Conservation (phyloP, 1,140 invertebrate species). For the Sipha flava region DNA sequence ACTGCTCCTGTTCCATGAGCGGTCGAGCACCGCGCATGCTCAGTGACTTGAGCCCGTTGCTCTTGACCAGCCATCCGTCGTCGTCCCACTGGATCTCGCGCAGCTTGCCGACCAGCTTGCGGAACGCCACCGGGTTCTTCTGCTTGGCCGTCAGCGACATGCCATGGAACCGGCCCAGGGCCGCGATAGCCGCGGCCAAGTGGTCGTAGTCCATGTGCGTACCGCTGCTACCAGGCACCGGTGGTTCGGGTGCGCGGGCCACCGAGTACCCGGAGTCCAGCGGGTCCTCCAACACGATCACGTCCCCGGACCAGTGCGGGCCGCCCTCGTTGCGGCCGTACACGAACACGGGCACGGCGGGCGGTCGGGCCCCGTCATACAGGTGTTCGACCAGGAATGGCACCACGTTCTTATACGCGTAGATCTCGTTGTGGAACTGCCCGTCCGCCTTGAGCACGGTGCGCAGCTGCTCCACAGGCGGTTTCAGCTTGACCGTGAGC, state of each 20-base stretch:
- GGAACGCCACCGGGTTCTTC: conserved; percentile 36
- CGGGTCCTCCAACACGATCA: conserved; percentile 43
- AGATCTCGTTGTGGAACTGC: conserved; percentile 35
- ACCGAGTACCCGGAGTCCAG: conserved; percentile 26
- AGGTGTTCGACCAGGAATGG: conserved; percentile 28
- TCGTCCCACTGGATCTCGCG: conserved; percentile 9
- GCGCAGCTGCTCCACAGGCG: neutral
- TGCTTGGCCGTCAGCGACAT: conserved; percentile 42
- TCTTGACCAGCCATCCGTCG: neutral
- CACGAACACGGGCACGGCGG: conserved; percentile 32
- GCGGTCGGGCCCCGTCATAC: neutral
- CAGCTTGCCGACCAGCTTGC: conserved; percentile 7
- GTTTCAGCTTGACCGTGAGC: neutral
- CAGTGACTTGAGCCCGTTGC: conserved; percentile 21
- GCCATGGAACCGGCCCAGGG: conserved; percentile 44
- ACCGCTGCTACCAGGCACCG: neutral
- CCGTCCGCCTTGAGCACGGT: neutral
- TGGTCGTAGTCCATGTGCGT: conserved; percentile 39
- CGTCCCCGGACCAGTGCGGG: conserved; percentile 12
- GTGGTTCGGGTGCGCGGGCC: neutral
- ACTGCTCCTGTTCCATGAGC: neutral
- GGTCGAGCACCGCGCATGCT: conserved; percentile 16
- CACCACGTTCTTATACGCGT: conserved; percentile 34
- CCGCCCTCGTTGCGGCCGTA: conserved; percentile 31
- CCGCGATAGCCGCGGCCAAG: conserved; percentile 39